A percentile compares a stretch with the other conserved stretches of the same genome.
phyloP scores from a whole-genome alignment of 2,888 invertebrate species.

The Trichogramma dendrolimi region DNA sequence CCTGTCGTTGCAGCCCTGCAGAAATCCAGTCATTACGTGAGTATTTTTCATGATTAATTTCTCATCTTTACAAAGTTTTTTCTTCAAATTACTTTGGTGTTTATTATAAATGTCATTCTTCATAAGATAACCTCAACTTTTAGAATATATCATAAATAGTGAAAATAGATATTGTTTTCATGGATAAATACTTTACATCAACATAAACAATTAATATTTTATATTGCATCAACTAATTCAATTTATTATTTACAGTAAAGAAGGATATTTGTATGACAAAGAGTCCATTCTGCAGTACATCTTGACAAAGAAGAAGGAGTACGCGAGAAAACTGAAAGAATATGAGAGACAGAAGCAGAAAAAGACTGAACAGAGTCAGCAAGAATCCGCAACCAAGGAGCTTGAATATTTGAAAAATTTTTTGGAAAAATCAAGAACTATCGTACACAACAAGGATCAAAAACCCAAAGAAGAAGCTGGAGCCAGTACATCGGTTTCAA shows the following conservation, averaged over 20 bases:
- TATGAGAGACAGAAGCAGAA: conserved; percentile 83
- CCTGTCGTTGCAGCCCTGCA: conserved; percentile 92
- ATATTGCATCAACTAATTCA: conserved; percentile 2
- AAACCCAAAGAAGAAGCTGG: conserved; percentile 24
- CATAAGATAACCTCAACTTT: background rate
- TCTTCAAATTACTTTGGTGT: background rate
- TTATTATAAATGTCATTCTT: background rate
- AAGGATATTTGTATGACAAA: conserved; percentile 94
- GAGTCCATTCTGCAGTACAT: conserved; percentile 95
- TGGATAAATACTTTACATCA: background rate
- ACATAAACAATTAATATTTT: conserved; percentile 5
- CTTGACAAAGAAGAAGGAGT: conserved; percentile 88
- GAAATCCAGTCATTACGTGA: conserved; percentile 84
- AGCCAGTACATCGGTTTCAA: conserved; percentile 62
- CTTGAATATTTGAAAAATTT: conserved; percentile 74
- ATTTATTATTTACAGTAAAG: conserved; percentile 55
- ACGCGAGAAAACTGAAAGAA: conserved; percentile 82
- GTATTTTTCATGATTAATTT: conserved; percentile 36
- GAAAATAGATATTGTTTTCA: background rate
- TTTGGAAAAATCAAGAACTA: conserved; percentile 76
- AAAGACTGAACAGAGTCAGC: conserved; percentile 54
- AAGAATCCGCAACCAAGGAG: conserved; percentile 69
- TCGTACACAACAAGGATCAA: conserved; percentile 51
- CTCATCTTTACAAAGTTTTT: background rate
- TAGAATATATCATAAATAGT: background rate